Evolutionary conservation across 2,113 vertebrate species (phyloP).

Genomic region (Caranx ignobilis): DNA sequence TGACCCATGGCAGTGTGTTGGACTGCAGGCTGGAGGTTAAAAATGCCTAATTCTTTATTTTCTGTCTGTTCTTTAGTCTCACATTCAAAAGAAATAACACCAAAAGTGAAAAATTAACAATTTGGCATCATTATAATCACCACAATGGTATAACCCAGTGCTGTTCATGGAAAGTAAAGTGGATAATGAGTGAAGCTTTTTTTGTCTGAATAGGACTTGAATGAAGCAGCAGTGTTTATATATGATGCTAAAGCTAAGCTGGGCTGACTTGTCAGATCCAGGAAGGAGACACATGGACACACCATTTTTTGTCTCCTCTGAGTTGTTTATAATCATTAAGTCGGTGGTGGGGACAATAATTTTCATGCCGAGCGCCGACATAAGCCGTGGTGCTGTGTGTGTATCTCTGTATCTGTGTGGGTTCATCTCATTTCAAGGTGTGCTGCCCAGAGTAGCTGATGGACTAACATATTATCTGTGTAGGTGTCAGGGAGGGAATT

Average conservation of each 20-base stretch:
- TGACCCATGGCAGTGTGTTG: background rate
- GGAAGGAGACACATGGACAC: background rate
- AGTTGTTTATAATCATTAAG: background rate
- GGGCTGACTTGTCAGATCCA: background rate
- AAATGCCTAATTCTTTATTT: too few relatives aligned
- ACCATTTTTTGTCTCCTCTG: background rate
- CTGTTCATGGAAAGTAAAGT: background rate
- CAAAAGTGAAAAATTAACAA: background rate
- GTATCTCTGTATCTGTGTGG: background rate
- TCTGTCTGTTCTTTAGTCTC: too few relatives aligned
- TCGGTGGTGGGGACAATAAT: background rate
- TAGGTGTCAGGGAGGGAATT: slow-evolving; percentile 63
- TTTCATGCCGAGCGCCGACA: background rate
- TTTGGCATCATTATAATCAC: background rate
- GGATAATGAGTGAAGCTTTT: background rate
- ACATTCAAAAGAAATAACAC: background rate
- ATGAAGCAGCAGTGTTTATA: background rate
- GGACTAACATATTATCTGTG: slow-evolving; percentile 50
- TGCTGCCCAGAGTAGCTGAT: slow-evolving; percentile 21
- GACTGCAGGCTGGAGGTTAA: background rate
- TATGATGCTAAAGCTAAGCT: background rate
- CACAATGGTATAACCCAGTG: background rate
- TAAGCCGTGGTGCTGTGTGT: background rate
- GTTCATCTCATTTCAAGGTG: slow-evolving; percentile 28
- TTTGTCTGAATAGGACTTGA: background rate